phyloP scores from a whole-genome alignment of 2,113 vertebrate genomes.

The Condylura cristata region DNA sequence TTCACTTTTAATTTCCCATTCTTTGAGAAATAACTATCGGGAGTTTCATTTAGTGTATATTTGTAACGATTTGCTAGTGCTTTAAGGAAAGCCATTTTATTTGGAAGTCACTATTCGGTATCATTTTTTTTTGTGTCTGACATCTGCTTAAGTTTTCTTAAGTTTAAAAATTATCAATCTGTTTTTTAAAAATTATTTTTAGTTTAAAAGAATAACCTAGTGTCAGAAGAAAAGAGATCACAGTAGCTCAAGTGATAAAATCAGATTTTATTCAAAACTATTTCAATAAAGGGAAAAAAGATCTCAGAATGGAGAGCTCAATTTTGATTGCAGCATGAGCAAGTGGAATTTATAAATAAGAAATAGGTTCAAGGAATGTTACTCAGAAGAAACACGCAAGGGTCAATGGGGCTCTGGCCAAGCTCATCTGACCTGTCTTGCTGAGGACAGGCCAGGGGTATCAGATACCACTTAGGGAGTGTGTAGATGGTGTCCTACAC shows the following conservation, averaged over 20 bases:
- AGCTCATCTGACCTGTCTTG: too few relatives aligned
- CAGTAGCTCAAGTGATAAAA: neutral
- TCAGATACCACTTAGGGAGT: too few relatives aligned
- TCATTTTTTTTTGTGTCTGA: neutral
- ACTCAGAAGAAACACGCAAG: neutral
- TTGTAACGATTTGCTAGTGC: constrained; percentile 17
- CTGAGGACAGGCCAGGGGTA: neutral
- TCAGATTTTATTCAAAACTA: neutral
- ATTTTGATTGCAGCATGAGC: neutral
- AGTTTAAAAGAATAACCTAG: neutral
- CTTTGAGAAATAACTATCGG: constrained; percentile 14
- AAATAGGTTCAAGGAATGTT: neutral
- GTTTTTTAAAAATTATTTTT: constrained; percentile 53
- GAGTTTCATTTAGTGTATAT: constrained; percentile 36
- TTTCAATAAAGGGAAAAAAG: neutral
- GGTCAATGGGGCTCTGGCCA: neutral
- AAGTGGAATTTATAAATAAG: neutral
- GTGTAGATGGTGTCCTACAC: neutral
- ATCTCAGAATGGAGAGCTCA: neutral
- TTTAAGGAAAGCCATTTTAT: constrained; percentile 41
- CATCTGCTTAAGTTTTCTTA: neutral
- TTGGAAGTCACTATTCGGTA: neutral
- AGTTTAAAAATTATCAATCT: constrained; percentile 37
- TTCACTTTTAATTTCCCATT: constrained; percentile 60
- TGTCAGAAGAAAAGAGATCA: neutral